Percentiles rank a stretch among this genome's conserved stretches.
These are phyloP conservation scores for Pterostichus niger DNA, from an alignment of 2,888 invertebrate species.

Conservation along the genomic window DNA sequence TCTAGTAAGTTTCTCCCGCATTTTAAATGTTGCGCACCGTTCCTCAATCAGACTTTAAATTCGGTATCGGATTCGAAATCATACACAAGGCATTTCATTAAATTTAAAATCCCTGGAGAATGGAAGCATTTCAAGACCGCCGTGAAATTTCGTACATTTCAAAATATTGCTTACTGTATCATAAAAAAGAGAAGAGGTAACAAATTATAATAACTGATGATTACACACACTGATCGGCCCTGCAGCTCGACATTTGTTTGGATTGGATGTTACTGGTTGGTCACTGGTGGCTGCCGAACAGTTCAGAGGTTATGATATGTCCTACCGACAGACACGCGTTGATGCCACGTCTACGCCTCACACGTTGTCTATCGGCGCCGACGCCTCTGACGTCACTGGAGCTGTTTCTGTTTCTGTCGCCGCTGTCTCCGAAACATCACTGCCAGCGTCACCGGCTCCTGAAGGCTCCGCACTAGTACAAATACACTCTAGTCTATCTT, in stretches of 20 bases:
- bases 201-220: constrained; percentile 47
- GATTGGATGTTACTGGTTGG: constrained; percentile 24
- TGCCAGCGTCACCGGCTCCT: constrained; percentile 26
- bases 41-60: constrained; percentile 54
- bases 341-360: constrained; percentile 4
- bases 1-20: constrained; percentile 45
- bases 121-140: constrained; percentile 64
- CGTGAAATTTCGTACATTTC: constrained; percentile 49
- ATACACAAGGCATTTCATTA: constrained; percentile 59
- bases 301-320: constrained; percentile 54
- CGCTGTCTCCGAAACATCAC: not conserved
- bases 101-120: constrained; percentile 63
- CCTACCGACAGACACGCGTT: constrained; percentile 43
- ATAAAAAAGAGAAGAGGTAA: constrained; percentile 49
- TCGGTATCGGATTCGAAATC: constrained; percentile 32
- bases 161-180: constrained; percentile 65
- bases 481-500: not conserved
- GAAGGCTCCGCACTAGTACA: constrained; percentile 26
- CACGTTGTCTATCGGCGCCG: constrained; percentile 27
- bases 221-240: constrained; percentile 40
- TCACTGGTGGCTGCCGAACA: constrained; percentile 32
- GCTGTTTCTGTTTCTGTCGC: constrained; percentile 18
- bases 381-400: not conserved
- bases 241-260: not conserved
- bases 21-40: constrained; percentile 50